Conservation (phyloP, 1,140 invertebrate genomes). For the Araneus ventricosus region DNA sequence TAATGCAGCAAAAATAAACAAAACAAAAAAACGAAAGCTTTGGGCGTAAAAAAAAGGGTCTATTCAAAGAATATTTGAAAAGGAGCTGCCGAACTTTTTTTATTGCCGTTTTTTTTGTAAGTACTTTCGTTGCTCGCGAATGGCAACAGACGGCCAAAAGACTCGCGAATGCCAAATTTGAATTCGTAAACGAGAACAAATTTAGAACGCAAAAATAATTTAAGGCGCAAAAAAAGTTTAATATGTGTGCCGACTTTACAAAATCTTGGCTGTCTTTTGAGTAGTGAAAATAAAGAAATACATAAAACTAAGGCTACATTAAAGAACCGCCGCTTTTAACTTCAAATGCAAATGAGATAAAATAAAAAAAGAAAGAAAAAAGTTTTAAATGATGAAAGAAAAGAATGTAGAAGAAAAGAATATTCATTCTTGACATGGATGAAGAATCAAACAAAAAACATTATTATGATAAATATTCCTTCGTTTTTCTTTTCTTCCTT, state of each 20-base stretch:
- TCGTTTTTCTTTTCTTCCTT: not conserved
- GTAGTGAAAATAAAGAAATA: slow-evolving; percentile 25
- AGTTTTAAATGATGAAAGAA: not conserved
- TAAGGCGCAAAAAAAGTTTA: slow-evolving; percentile 30
- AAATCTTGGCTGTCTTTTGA: slow-evolving; percentile 10
- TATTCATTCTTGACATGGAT: not conserved
- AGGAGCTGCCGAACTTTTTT: slow-evolving; percentile 18
- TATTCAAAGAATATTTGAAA: slow-evolving; percentile 30
- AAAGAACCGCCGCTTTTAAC: slow-evolving; percentile 11
- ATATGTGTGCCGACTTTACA: slow-evolving; percentile 10
- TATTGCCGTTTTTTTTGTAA: not conserved
- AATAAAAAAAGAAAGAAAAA: slow-evolving; percentile 2
- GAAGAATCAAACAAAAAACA: not conserved
- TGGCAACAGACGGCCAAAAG: slow-evolving; percentile 40
- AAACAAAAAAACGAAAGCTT: not conserved
- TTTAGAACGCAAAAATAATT: slow-evolving; percentile 29
- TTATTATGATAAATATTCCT: not conserved
- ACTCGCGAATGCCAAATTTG: slow-evolving; percentile 1
- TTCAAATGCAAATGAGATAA: slow-evolving; percentile 12
- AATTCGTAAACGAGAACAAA: slow-evolving; percentile 29
- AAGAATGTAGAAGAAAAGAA: slow-evolving; percentile 6
- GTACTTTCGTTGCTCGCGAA: not conserved
- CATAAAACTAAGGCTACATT: slow-evolving; percentile 7
- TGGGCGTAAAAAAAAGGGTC: not conserved
- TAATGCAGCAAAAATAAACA: not conserved